phyloP scores from a whole-genome alignment of 2,888 invertebrate species.

The Teleiodes luculella region DNA sequence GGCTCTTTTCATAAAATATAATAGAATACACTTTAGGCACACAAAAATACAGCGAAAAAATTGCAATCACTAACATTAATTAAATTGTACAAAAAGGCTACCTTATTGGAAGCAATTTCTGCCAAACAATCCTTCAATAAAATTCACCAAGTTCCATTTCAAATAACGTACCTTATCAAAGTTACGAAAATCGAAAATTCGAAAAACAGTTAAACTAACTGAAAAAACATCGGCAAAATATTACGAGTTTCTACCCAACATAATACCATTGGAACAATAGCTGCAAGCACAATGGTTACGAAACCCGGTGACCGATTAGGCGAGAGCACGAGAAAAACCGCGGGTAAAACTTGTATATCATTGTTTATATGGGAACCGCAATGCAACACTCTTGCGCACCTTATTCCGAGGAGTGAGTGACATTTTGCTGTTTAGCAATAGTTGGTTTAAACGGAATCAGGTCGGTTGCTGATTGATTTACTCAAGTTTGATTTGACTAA shows the following conservation, averaged over 20 bases:
- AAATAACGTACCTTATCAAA: no score
- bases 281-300: slow-evolving; percentile 59
- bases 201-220: slow-evolving; percentile 7
- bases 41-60: no score
- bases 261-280: slow-evolving; percentile 41
- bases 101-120: no score
- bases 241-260: slow-evolving; percentile 13
- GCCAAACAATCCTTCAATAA: no score
- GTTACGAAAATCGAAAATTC: background rate
- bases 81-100: no score
- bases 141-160: no score
- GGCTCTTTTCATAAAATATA: no score
- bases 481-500: background rate
- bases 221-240: slow-evolving; percentile 8
- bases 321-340: slow-evolving; percentile 64
- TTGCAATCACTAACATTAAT: no score
- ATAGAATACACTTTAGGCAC: no score
- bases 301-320: slow-evolving; percentile 60
- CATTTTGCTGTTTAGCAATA: slow-evolving; percentile 3
- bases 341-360: slow-evolving; percentile 35
- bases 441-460: background rate
- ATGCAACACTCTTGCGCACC: background rate
- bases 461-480: background rate
- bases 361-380: slow-evolving; percentile 61
- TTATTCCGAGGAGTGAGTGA: slow-evolving; percentile 1